Evolutionary conservation across 2,113 vertebrate genomes (phyloP).

Genomic region (Marmota monax): DNA sequence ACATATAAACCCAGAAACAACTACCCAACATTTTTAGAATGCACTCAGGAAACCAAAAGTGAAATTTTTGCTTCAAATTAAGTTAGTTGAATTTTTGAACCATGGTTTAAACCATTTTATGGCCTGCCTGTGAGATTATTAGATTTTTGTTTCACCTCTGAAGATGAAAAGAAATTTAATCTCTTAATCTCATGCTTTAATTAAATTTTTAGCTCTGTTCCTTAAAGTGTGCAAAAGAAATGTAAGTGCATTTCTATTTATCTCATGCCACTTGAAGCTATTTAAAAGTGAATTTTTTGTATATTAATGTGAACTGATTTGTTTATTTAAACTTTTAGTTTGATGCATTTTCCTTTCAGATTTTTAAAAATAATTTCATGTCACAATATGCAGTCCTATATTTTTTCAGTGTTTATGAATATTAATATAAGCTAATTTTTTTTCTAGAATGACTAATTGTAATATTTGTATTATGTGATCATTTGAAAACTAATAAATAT

Average conservation of each 20-base stretch:
- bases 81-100: constrained; percentile 56
- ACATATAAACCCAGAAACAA: constrained; percentile 31
- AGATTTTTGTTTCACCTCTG: constrained; percentile 51
- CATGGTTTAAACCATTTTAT: constrained; percentile 37
- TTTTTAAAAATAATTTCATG: constrained; percentile 71
- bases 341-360: constrained; percentile 78
- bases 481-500: constrained; percentile 85
- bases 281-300: constrained; percentile 76
- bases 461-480: constrained; percentile 83
- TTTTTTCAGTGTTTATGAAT: constrained; percentile 80
- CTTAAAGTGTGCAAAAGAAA: constrained; percentile 72
- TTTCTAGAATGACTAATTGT: constrained; percentile 82
- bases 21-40: constrained; percentile 20
- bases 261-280: constrained; percentile 64
- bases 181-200: constrained; percentile 52
- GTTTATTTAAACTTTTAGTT: constrained; percentile 80
- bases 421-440: constrained; percentile 78
- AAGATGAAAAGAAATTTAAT: constrained; percentile 72
- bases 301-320: constrained; percentile 81
- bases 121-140: constrained; percentile 53
- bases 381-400: constrained; percentile 76
- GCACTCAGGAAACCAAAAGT: constrained; percentile 48
- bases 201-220: constrained; percentile 73
- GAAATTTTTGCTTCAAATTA: constrained; percentile 57
- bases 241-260: constrained; percentile 76